Percentiles rank a stretch among this genome's conserved stretches.
Evolutionary conservation across 2,797 vertebrate species (phyloP).

Genomic region (Peromyscus aztecus): DNA sequence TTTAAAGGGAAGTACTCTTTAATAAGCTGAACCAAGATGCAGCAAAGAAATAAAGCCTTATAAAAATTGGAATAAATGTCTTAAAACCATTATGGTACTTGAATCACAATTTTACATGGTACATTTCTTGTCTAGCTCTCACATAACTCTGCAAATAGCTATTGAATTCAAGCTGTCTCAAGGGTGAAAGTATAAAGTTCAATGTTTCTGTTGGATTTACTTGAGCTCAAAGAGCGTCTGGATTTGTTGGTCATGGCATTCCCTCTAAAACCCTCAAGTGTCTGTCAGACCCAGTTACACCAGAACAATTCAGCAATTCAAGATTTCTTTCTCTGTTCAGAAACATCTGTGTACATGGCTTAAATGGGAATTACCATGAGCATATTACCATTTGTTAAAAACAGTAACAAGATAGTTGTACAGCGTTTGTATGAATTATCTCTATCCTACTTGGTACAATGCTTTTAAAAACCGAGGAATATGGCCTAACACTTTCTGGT

Average conservation of each 20-base stretch:
- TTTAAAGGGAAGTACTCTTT: conserved; percentile 63
- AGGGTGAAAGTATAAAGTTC: conserved; percentile 85
- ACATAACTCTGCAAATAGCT: conserved; percentile 86
- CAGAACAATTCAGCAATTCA: conserved; percentile 84
- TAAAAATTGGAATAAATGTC: conserved; percentile 69
- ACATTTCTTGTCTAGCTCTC: conserved; percentile 81
- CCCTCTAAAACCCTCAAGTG: conserved; percentile 80
- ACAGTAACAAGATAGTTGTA: not conserved
- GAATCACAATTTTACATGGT: conserved; percentile 83
- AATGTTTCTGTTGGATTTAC: conserved; percentile 87
- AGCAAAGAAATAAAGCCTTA: conserved; percentile 57
- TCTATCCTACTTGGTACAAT: conserved; percentile 51
- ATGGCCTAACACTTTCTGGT: not conserved
- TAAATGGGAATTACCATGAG: conserved; percentile 77
- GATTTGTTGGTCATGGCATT: conserved; percentile 84
- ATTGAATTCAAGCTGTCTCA: conserved; percentile 82
- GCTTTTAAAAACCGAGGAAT: conserved; percentile 29
- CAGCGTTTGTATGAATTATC: conserved; percentile 14
- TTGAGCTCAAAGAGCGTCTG: conserved; percentile 78
- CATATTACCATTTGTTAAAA: conserved; percentile 77
- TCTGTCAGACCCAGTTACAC: conserved; percentile 75
- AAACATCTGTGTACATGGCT: conserved; percentile 84
- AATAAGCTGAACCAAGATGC: not conserved
- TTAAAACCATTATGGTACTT: conserved; percentile 70
- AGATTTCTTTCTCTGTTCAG: conserved; percentile 73